Conservation (phyloP, 2,888 invertebrate species). For the Idaea straminata region DNA sequence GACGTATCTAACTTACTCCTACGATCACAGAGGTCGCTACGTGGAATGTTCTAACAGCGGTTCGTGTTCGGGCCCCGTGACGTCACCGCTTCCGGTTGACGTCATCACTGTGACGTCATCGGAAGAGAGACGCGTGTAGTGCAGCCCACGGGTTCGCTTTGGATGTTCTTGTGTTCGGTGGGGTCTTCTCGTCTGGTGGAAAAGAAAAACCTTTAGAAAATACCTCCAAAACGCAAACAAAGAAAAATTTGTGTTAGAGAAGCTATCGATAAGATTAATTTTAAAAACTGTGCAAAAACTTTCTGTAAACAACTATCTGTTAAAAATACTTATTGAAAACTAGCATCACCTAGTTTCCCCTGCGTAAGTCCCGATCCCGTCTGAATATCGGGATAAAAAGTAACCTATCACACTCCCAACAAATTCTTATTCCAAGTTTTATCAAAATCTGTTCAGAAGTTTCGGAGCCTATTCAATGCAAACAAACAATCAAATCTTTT, state of each 20-base stretch:
- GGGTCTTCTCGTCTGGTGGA: conserved; percentile 30
- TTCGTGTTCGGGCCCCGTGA: conserved; percentile 44
- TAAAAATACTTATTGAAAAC: no score
- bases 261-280: background rate
- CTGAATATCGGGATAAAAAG: no score
- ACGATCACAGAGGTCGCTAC: conserved; percentile 61
- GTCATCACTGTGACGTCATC: conserved; percentile 57
- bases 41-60: conserved; percentile 68
- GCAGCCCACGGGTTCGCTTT: conserved; percentile 43
- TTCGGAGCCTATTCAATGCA: no score
- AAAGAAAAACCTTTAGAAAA: conserved; percentile 7
- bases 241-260: background rate
- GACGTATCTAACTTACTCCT: conserved; percentile 14
- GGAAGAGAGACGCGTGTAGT: conserved; percentile 65
- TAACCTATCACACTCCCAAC: no score
- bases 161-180: conserved; percentile 34
- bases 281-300: background rate
- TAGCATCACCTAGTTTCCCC: no score
- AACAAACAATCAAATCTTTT: no score
- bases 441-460: no score
- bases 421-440: no score
- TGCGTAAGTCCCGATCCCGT: no score
- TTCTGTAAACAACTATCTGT: background rate
- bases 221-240: conserved; percentile 5
- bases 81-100: conserved; percentile 36